Evolutionary conservation across 2,797 vertebrate species (phyloP), one percentile per base, ranked within the genome.

Genomic region (Ptychobarbus kaznakovi): DNA sequence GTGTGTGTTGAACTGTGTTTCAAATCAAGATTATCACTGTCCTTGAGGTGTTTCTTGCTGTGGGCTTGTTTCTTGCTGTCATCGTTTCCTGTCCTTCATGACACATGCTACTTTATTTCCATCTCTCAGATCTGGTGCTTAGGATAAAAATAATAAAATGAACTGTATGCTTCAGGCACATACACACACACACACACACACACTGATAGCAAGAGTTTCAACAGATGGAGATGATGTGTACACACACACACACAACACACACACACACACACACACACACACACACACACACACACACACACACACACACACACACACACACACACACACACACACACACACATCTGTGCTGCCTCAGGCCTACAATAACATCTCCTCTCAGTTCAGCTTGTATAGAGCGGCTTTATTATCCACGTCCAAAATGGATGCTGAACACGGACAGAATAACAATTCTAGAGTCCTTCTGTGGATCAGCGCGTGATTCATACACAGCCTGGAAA

Each of bases 321-420:
- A 32, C 32, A 32, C 65, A 58, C 56, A 58, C 56, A 82, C n/a
- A 53, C 42, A 40, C 32, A 81, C 46, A 75, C 35, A 78, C 69
- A 74, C 56, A 79, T 77, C 65, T 87, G 86, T 73, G 25, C 66
- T 11, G 63, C 83, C 80, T 46, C 28, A 16, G 80, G 70, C 53
- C 38, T 65, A 49, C 70, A 68, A 40, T 78, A 46, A 35, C 35
- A 35, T 85, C 28, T 70, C 53, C 16, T 20, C 8, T 82, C 10
- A 77, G 75, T 82, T 83, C 76, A 81, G 22, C 44, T 73, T 69
- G 61, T 84, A 25, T 58, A 61, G n/a, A 49, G 76, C 38, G 10
- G 40, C 28, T 81, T 49, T 73, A 81, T 74, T 16, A 83, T 81
- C 53, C 3, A 20, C 28, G 22, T 68, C 40, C 13, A 66, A 78